Evolutionary conservation across 2,888 invertebrate species (phyloP).

Genomic region (Scaptodrosophila latifasciaeformis): DNA sequence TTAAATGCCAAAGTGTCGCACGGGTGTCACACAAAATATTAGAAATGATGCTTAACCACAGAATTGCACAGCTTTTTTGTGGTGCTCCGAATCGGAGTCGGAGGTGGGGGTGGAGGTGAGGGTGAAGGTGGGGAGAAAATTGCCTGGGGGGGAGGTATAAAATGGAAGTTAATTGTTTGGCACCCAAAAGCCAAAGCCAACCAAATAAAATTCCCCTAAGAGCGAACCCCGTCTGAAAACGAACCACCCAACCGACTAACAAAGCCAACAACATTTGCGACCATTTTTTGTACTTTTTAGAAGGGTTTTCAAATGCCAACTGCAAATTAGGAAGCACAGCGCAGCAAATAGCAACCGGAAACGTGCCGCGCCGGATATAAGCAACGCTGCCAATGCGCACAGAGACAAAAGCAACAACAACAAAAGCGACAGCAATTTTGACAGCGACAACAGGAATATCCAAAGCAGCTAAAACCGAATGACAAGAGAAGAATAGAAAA

Average conservation of each 20-base stretch:
- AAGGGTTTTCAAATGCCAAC: slow-evolving; percentile 42
- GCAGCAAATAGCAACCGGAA: slow-evolving; percentile 66
- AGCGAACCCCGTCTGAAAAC: too few species aligned
- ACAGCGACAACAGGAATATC: slow-evolving; percentile 1
- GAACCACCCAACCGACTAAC: too few species aligned
- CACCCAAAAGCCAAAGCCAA: slow-evolving; percentile 11
- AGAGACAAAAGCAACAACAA: slow-evolving; percentile 1
- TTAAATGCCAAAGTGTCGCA: slow-evolving; percentile 69
- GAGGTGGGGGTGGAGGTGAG: slow-evolving; percentile 3
- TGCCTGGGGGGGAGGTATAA: too few species aligned
- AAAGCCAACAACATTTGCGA: background rate
- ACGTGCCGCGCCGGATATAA: slow-evolving; percentile 66
- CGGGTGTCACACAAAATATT: slow-evolving; percentile 68
- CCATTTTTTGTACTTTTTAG: slow-evolving; percentile 10
- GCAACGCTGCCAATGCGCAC: slow-evolving; percentile 39
- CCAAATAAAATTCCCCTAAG: too few species aligned
- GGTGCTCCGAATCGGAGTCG: too few species aligned
- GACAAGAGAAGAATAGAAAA: too few species aligned
- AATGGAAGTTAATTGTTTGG: slow-evolving; percentile 57
- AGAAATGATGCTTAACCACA: slow-evolving; percentile 69
- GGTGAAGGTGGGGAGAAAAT: background rate
- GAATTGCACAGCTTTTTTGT: slow-evolving; percentile 64
- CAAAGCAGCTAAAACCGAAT: too few species aligned
- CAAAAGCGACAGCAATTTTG: slow-evolving; percentile 7
- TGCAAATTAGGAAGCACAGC: slow-evolving; percentile 48